Conservation (phyloP, 2,113 vertebrate species). For the Corapipo altera region DNA sequence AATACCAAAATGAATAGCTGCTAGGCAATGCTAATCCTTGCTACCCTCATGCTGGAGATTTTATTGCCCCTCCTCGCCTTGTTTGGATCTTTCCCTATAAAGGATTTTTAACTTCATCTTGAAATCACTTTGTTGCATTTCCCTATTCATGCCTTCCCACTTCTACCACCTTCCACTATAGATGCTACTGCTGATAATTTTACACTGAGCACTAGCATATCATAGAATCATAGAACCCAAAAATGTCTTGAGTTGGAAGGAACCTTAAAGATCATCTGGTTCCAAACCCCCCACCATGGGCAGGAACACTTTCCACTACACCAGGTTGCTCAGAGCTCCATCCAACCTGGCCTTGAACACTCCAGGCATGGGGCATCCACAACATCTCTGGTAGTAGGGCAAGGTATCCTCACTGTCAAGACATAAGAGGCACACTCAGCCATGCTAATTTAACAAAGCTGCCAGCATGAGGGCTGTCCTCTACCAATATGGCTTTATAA, state of each 20-base stretch:
- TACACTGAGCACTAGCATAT: background rate
- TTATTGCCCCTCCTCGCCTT: background rate
- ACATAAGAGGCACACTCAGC: background rate
- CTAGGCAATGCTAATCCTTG: background rate
- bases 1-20: background rate
- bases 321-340: background rate
- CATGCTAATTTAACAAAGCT: background rate
- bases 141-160: background rate
- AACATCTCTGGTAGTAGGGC: background rate
- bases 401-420: background rate
- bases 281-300: rapidly evolving
- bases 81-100: background rate
- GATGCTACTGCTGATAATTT: background rate
- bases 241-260: background rate
- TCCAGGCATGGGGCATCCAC: background rate
- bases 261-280: background rate
- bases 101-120: background rate
- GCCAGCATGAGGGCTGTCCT: background rate
- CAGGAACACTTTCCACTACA: background rate
- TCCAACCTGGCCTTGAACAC: background rate
- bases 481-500: background rate
- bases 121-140: background rate
- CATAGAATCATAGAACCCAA: background rate
- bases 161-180: background rate
- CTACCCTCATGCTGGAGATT: background rate